These are phyloP conservation scores for Dascyllus trimaculatus DNA, from an alignment of 2,113 vertebrate species.

Conservation along the genomic window DNA sequence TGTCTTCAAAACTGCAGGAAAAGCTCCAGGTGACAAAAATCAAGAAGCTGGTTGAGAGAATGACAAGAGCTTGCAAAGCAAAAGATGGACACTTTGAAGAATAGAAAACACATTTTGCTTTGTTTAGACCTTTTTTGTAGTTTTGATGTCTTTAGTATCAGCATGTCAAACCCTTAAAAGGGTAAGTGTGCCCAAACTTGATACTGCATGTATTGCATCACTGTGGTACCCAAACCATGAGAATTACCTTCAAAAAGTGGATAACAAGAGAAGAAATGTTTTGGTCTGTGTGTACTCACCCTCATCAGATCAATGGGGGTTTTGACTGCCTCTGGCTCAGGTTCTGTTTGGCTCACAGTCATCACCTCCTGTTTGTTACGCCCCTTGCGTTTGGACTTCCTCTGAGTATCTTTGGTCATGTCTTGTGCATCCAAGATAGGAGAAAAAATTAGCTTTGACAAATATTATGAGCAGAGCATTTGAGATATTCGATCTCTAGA, in stretches of 20 bases:
- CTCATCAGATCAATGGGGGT: conserved; percentile 95
- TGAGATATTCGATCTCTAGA: neutral
- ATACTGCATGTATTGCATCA: no score
- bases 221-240: neutral
- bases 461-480: neutral
- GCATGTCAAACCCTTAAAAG: no score
- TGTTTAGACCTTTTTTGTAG: neutral
- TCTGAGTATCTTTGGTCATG: conserved; percentile 85
- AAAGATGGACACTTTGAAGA: neutral
- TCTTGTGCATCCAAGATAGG: conserved; percentile 80
- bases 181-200: neutral
- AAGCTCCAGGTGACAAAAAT: no score
- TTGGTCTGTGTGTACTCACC: conserved; percentile 76
- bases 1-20: no score
- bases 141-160: no score
- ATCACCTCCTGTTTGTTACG: conserved; percentile 91
- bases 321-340: conserved; percentile 87
- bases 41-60: no score
- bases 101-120: neutral
- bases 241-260: neutral
- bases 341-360: conserved; percentile 73
- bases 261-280: neutral
- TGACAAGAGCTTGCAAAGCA: no score
- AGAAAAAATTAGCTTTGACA: neutral
- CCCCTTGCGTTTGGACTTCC: conserved; percentile 92